Evolutionary conservation across 2,113 vertebrate genomes (phyloP), one percentile per base, ranked within the genome.

Genomic region (Melanotaenia duboulayi): DNA sequence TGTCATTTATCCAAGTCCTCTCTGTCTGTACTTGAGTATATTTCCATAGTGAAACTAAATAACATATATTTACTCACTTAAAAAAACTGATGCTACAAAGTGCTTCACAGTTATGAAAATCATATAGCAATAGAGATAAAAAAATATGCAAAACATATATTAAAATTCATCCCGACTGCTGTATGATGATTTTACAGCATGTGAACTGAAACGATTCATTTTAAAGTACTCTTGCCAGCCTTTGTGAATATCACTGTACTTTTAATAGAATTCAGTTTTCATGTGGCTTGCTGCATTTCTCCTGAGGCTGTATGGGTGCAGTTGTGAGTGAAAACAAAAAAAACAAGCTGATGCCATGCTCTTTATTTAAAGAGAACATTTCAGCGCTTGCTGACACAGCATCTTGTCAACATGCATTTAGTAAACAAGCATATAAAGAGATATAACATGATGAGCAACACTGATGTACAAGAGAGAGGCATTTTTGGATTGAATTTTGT

Each of bases 291-390:
- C 60, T 78, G 80, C 72, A 65, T 60, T 69, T 74, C 40, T 82
- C 82, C 82, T 28, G 12, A 65, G 83, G 76, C 69, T 75, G 68
- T 35, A 63, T 50, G 59, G 65, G 37, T 71, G 61, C 76, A 81
- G 60, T 80, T 86, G 69, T 73, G 37, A 60, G 51, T 52, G 59
- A 5, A 25, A 51, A 75, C 37, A 50, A 63, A 44, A 44, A 48
- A 69, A 66, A 49, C 52, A 24, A 77, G 55, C 50, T 10, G 0
- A 51, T 60, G 48, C 57, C 37, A 16, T 28, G 67, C 42, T 71
- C 61, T 25, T 25, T 17, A 12, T 82, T 80, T 50, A 20, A 23
- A 64, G 44, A 49, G 37, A 74, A 56, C 61, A 74, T 81, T 66
- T 65, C 68, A 65, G 24, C 39, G 40, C 37, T 83, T 65, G 71